A percentile compares a stretch with the other conserved stretches of the same genome.
Evolutionary conservation across 1,140 invertebrate genomes (phyloP).

Genomic region (Tetramorium simillimum): DNA sequence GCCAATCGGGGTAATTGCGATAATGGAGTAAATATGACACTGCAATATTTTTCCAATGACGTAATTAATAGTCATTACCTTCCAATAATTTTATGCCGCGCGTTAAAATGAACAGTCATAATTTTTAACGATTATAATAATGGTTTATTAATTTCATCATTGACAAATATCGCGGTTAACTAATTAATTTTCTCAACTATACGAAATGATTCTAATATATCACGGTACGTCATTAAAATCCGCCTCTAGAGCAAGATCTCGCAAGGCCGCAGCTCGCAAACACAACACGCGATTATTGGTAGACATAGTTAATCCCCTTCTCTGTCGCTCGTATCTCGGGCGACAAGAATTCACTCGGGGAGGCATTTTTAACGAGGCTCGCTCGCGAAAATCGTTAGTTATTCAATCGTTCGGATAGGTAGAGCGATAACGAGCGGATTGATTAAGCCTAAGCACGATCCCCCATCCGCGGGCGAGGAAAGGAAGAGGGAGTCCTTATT

Average conservation of each 20-base stretch:
- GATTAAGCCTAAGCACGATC: constrained; percentile 72
- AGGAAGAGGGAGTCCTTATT: constrained; percentile 56
- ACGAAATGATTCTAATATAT: neutral
- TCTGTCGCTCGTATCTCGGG: neutral
- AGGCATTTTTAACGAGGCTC: constrained; percentile 78
- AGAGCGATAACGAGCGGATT: constrained; percentile 75
- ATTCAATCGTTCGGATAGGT: constrained; percentile 67
- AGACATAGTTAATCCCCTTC: neutral
- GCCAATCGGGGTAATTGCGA: constrained; percentile 30
- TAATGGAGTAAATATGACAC: constrained; percentile 52
- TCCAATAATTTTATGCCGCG: constrained; percentile 28
- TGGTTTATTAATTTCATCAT: neutral
- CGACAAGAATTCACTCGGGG: constrained; percentile 24
- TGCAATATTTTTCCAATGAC: constrained; percentile 54
- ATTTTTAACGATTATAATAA: constrained; percentile 52
- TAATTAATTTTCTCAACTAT: constrained; percentile 4
- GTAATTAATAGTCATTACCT: constrained; percentile 51
- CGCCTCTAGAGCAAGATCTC: neutral
- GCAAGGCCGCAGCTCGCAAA: neutral
- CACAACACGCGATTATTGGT: neutral
- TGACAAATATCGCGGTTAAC: neutral
- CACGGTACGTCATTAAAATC: neutral
- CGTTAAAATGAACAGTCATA: constrained; percentile 35
- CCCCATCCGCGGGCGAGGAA: too few species aligned
- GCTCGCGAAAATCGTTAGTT: constrained; percentile 72